A percentile compares a stretch with the other conserved stretches of the same genome.
phyloP scores from a whole-genome alignment of 2,113 vertebrate species.

The Tachysurus vachellii region DNA sequence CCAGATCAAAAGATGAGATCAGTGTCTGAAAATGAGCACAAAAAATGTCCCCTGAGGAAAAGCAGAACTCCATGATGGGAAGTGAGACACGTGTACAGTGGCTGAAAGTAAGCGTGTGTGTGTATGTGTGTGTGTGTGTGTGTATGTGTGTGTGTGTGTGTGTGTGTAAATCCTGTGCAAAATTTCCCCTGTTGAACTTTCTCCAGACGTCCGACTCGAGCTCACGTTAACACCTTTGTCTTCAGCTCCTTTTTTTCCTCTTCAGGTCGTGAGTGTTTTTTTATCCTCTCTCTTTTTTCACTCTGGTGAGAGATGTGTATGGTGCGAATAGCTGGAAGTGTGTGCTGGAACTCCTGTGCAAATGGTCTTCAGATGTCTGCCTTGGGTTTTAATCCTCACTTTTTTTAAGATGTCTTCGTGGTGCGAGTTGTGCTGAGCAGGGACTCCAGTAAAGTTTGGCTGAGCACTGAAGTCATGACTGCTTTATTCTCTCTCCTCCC shows the following conservation, averaged over 20 bases:
- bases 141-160: too few relatives aligned
- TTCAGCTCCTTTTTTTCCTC: neutral
- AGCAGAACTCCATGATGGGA: slow-evolving; percentile 2
- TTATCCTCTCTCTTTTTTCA: neutral
- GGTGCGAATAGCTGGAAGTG: neutral
- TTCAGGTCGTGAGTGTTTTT: neutral
- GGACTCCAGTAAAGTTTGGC: slow-evolving; percentile 12
- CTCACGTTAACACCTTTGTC: neutral
- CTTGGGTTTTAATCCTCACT: neutral
- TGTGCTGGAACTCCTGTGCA: neutral
- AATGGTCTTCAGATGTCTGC: neutral
- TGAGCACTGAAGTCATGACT: slow-evolving; percentile 21
- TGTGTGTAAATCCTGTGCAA: neutral
- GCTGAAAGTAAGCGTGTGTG: slow-evolving; percentile 9
- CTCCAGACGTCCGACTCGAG: neutral
- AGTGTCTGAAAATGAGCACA: neutral
- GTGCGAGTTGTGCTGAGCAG: slow-evolving; percentile 7
- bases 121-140: neutral
- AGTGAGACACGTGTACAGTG: neutral
- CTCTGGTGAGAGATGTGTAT: neutral
- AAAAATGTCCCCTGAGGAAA: slow-evolving; percentile 18
- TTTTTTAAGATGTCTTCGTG: neutral
- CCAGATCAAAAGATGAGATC: neutral
- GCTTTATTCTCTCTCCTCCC: slow-evolving; percentile 40
- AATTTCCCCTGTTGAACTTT: neutral